Percentiles rank a stretch among this genome's conserved stretches.
Evolutionary conservation across 2,888 invertebrate species (phyloP).

Genomic region (Epirrita christyi): DNA sequence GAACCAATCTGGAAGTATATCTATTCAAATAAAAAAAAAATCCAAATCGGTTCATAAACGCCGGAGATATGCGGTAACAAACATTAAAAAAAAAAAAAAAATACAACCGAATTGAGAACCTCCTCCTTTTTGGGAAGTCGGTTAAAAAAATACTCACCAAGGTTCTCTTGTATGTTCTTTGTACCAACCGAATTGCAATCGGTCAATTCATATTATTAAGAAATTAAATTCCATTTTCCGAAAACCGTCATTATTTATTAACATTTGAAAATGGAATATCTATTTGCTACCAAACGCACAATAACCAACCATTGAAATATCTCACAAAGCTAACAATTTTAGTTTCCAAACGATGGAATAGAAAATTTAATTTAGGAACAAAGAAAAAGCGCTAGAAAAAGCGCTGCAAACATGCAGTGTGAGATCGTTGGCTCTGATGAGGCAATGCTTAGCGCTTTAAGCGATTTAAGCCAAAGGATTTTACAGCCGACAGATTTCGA

Average conservation of each 20-base stretch:
- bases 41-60: no score
- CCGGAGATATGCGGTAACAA: no score
- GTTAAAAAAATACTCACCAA: no score
- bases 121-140: no score
- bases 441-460: slow-evolving; percentile 74
- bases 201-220: no score
- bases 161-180: no score
- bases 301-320: slow-evolving; percentile 6
- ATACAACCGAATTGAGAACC: no score
- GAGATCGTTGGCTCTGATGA: slow-evolving; percentile 58
- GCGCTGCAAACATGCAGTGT: slow-evolving; percentile 52
- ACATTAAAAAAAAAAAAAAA: no score
- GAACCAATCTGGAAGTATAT: no score
- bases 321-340: slow-evolving; percentile 19
- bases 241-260: neutral
- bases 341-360: slow-evolving; percentile 40
- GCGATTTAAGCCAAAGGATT: slow-evolving; percentile 84
- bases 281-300: slow-evolving; percentile 2
- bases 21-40: no score
- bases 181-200: no score
- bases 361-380: slow-evolving; percentile 55
- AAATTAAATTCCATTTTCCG: no score
- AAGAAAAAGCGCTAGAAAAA: slow-evolving; percentile 62
- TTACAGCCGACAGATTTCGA: slow-evolving; percentile 77
- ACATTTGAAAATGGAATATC: slow-evolving; percentile 3